Evolutionary conservation across 2,113 vertebrate species (phyloP).

Genomic region (Arvicanthis niloticus): DNA sequence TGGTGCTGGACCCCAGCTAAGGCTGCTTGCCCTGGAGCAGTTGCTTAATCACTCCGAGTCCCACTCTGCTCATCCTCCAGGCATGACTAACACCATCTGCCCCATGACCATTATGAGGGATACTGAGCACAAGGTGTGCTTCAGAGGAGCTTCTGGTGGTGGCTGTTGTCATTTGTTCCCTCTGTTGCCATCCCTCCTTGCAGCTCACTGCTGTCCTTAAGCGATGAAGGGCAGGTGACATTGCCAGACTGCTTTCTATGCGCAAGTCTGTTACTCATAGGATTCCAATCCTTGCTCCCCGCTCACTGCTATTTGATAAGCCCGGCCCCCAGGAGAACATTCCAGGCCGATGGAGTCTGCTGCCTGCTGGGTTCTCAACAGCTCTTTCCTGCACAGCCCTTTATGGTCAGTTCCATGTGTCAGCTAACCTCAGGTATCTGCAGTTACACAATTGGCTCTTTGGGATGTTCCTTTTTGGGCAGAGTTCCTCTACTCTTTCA

Average conservation of each 20-base stretch:
- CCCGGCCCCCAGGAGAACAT: not conserved
- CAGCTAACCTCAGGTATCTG: not conserved
- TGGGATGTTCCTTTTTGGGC: not conserved
- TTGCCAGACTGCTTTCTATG: not conserved
- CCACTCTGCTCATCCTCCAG: not conserved
- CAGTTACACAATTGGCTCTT: not conserved
- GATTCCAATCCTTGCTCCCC: not conserved
- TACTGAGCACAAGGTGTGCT: not conserved
- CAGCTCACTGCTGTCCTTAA: not conserved
- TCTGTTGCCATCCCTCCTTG: rapidly evolving
- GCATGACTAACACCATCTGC: not conserved
- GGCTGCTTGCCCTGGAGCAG: not conserved
- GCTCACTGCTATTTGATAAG: not conserved
- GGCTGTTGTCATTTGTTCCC: not conserved
- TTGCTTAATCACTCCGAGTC: not conserved
- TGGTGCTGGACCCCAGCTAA: not conserved
- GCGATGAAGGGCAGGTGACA: not conserved
- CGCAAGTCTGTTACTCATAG: not conserved
- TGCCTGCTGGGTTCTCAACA: not conserved
- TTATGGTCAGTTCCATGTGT: too few species aligned
- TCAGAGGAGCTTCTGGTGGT: not conserved
- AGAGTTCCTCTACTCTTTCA: not conserved
- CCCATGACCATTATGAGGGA: not conserved
- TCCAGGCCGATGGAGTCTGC: not conserved
- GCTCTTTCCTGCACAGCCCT: not conserved